phyloP scores from a whole-genome alignment of 2,113 vertebrate genomes.

The Rhizomys pruinosus region DNA sequence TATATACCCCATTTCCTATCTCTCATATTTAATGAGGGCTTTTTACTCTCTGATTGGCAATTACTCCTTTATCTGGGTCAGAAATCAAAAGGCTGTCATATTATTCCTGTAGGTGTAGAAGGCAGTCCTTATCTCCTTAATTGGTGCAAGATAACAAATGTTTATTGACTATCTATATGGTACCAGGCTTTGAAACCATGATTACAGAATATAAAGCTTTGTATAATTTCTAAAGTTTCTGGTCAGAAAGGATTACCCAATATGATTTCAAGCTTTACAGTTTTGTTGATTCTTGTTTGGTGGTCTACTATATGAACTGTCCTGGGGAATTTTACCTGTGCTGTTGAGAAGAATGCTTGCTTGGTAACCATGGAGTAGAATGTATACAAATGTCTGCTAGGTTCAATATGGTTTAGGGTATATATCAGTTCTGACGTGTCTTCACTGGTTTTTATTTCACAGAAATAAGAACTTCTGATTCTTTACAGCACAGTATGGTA shows the following conservation, averaged over 20 bases:
- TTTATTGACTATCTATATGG: constrained; percentile 21
- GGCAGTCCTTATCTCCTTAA: not conserved
- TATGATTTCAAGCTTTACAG: not conserved
- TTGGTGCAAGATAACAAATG: not conserved
- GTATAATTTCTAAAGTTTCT: not conserved
- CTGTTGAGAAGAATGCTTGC: not conserved
- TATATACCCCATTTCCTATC: too few relatives aligned
- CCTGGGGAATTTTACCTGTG: not conserved
- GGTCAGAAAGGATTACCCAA: not conserved
- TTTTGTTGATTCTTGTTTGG: not conserved
- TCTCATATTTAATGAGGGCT: not conserved
- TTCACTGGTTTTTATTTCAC: not conserved
- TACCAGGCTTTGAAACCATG: not conserved
- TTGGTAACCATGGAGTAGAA: not conserved
- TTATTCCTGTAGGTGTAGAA: not conserved
- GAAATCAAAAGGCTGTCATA: constrained; percentile 1
- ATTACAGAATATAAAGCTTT: constrained; percentile 11
- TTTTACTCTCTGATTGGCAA: constrained; percentile 34
- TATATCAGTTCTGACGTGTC: not conserved
- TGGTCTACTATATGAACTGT: not conserved
- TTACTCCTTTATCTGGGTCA: constrained; percentile 18
- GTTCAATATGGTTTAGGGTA: too few relatives aligned
- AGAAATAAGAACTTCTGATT: not conserved
- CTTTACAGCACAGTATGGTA: not conserved
- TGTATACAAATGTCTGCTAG: not conserved